Conservation (phyloP, 2,888 invertebrate genomes). For the Empis livida region DNA sequence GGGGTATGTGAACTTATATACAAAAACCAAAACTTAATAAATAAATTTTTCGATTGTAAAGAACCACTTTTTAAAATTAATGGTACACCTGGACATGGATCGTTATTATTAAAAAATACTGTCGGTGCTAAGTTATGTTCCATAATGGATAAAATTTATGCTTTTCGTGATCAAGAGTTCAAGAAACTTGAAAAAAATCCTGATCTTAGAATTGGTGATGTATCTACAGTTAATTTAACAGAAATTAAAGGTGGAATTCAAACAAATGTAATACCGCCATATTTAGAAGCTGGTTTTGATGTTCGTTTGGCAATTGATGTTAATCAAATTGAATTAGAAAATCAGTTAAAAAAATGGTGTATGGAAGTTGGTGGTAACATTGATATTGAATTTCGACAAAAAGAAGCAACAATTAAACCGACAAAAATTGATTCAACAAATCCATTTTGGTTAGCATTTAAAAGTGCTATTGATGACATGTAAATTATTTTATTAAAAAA, state of each 20-base stretch:
- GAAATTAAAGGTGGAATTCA: constrained; percentile 60
- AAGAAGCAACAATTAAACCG: constrained; percentile 44
- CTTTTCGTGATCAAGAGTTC: constrained; percentile 46
- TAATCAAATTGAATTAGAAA: constrained; percentile 43
- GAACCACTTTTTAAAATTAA: constrained; percentile 50
- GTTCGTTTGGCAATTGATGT: constrained; percentile 47
- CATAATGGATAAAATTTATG: constrained; percentile 51
- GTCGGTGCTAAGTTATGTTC: constrained; percentile 58
- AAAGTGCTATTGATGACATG: constrained; percentile 45
- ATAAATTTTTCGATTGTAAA: constrained; percentile 23
- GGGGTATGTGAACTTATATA: constrained; percentile 49
- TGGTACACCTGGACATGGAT: constrained; percentile 68
- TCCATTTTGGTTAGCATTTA: constrained; percentile 63
- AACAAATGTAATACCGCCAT: constrained; percentile 66
- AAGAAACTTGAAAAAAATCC: constrained; percentile 39
- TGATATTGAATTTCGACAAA: constrained; percentile 52
- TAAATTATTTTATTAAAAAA: constrained; percentile 29
- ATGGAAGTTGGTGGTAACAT: constrained; percentile 59
- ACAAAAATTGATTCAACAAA: constrained; percentile 51
- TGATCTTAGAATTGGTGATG: constrained; percentile 49
- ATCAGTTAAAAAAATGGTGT: constrained; percentile 46
- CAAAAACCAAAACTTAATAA: background rate
- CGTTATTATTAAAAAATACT: constrained; percentile 50
- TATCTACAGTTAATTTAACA: constrained; percentile 65
- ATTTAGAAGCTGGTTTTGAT: constrained; percentile 51